phyloP scores from a whole-genome alignment of 2,888 invertebrate genomes.

The Epinotia brunnichana region DNA sequence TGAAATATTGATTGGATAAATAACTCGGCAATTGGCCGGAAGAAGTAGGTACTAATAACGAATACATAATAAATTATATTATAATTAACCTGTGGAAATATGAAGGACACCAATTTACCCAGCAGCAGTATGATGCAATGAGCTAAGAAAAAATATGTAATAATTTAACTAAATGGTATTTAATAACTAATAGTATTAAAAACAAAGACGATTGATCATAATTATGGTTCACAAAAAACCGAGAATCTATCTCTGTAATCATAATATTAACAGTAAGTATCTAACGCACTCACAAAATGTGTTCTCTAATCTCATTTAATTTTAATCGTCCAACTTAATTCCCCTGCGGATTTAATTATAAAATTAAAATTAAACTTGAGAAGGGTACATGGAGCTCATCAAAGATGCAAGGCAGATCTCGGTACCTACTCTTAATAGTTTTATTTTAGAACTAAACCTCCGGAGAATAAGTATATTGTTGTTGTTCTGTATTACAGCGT shows the following conservation, averaged over 20 bases:
- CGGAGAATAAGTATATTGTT: constrained; percentile 13
- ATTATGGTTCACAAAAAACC: no score
- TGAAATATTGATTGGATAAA: background rate
- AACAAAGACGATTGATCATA: no score
- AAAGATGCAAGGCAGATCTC: constrained; percentile 26
- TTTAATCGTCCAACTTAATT: constrained; percentile 31
- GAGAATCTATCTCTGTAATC: background rate
- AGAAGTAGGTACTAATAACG: background rate
- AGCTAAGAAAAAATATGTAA: background rate
- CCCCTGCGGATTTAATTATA: constrained; percentile 32
- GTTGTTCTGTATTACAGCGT: background rate
- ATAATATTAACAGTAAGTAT: background rate
- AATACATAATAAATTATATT: no score
- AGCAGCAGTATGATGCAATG: background rate
- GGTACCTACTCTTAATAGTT: constrained; percentile 31
- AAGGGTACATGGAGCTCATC: constrained; percentile 34
- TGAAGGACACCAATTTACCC: background rate
- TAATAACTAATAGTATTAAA: no score
- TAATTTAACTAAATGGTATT: background rate
- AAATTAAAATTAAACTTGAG: constrained; percentile 41
- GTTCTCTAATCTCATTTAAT: constrained; percentile 30
- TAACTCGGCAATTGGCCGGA: background rate
- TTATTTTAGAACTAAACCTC: constrained; percentile 28
- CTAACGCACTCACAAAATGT: constrained; percentile 14
- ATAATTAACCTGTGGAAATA: no score